These are phyloP conservation scores for Petrocephalus microphthalmus DNA, from an alignment of 2,113 vertebrate species.

Conservation along the genomic window DNA sequence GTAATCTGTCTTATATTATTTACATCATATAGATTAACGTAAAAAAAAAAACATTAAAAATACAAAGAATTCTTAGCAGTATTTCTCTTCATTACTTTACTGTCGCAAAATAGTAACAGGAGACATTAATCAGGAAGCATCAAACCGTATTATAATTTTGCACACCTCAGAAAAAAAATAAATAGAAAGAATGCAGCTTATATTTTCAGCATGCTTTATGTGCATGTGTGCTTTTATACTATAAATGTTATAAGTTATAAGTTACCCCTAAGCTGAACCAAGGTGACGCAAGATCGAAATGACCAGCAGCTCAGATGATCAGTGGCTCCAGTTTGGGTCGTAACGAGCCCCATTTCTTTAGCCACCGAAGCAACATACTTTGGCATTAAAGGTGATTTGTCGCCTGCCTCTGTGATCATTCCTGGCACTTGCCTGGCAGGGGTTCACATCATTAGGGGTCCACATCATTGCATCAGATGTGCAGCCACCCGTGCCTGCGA, in stretches of 20 bases:
- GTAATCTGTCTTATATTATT: conserved; percentile 1
- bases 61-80: background rate
- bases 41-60: background rate
- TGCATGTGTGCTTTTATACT: background rate
- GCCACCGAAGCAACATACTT: conserved; percentile 4
- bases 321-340: background rate
- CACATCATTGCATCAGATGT: conserved; percentile 19
- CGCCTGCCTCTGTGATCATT: conserved; percentile 15
- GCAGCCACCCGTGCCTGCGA: conserved; percentile 15
- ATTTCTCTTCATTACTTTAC: background rate
- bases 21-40: background rate
- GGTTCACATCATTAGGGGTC: conserved; percentile 23
- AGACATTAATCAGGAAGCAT: conserved; percentile 1
- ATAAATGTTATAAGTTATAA: background rate
- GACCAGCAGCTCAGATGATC: background rate
- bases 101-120: background rate
- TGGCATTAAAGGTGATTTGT: conserved; percentile 15
- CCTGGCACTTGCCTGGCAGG: conserved; percentile 16
- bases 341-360: conserved; percentile 14
- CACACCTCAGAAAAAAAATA: background rate
- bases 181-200: background rate
- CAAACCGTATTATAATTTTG: background rate
- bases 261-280: background rate
- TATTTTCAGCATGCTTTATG: background rate
- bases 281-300: background rate